Evolutionary conservation across 1,140 invertebrate genomes (phyloP), one percentile per base, ranked within the genome.

Genomic region (Euwallacea similis): DNA sequence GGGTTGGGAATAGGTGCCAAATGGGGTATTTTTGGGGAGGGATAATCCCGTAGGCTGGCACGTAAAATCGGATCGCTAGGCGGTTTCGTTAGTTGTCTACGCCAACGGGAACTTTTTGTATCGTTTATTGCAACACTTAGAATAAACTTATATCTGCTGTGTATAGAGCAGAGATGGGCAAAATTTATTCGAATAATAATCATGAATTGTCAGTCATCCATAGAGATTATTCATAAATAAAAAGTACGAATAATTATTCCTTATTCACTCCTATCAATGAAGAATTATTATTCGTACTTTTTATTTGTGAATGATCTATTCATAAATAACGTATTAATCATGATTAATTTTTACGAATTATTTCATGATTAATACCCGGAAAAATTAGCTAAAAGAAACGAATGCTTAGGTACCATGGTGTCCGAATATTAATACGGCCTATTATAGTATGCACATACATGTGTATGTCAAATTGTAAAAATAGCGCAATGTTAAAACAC

Each of bases 141-240:
- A n/a, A n/a, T n/a, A n/a, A n/a, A n/a, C n/a, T n/a, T n/a, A n/a
- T n/a, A n/a, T n/a, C n/a, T n/a, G n/a, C n/a, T n/a, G n/a, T n/a
- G n/a, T n/a, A n/a, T n/a, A n/a, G n/a, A n/a, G 21, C 46, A 50
- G 46, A 11, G 46, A 50, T 50, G 46, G 9, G 13, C 6, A 50
- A 50, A 50, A 50, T 50, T 50, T 50, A 50, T 50, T 50, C 46
- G 46, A 50, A 50, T 50, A 50, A 50, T 50, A 50, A 50, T 50
- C 13, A 50, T 50, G 13, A 50, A 50, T 50, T 50, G 6, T 50
- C 46, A 13, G 46, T 50, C 9, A 50, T 50, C 13, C 46, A 50
- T 6, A 50, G 13, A 10, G 6, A 50, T 11, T 33, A 33, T 33
- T 33, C 21, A 33, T 33, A 33, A 33, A 33, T 33, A 33, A 33